Evolutionary conservation across 1,140 invertebrate species (phyloP).

Genomic region (Papilio helenus): DNA sequence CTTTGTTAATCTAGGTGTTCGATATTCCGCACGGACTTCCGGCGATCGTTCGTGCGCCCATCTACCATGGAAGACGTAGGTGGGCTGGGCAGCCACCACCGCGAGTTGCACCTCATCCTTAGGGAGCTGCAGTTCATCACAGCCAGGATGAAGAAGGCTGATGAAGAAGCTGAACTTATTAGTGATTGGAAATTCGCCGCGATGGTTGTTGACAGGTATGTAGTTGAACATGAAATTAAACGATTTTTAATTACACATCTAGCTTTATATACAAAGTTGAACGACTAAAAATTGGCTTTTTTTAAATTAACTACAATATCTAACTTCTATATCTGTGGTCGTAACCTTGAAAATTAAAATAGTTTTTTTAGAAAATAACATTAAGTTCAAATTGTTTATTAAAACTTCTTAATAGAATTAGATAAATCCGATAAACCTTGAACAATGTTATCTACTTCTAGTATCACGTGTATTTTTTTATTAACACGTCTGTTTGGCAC

Average conservation of each 20-base stretch:
- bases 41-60: conserved; percentile 84
- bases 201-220: conserved; percentile 96
- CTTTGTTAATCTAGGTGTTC: conserved; percentile 64
- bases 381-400: not conserved
- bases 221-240: too few relatives aligned
- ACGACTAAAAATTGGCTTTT: too few relatives aligned
- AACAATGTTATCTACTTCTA: not conserved
- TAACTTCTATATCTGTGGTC: not conserved
- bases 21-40: conserved; percentile 80
- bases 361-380: not conserved
- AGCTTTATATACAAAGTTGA: too few relatives aligned
- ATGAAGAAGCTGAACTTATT: conserved; percentile 95
- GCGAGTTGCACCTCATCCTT: conserved; percentile 93
- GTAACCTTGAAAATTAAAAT: not conserved
- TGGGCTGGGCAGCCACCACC: conserved; percentile 81
- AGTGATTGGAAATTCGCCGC: conserved; percentile 99
- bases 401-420: not conserved
- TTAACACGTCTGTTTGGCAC: conserved; percentile 31
- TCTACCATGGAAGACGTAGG: conserved; percentile 86
- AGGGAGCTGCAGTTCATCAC: conserved; percentile 98
- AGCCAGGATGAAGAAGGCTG: conserved; percentile 93
- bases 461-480: not conserved
- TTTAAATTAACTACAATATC: too few relatives aligned
- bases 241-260: too few relatives aligned
- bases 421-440: not conserved